Percentiles rank a stretch among this genome's conserved stretches.
phyloP scores from a whole-genome alignment of 1,140 invertebrate genomes.

The Cydia splendana region DNA sequence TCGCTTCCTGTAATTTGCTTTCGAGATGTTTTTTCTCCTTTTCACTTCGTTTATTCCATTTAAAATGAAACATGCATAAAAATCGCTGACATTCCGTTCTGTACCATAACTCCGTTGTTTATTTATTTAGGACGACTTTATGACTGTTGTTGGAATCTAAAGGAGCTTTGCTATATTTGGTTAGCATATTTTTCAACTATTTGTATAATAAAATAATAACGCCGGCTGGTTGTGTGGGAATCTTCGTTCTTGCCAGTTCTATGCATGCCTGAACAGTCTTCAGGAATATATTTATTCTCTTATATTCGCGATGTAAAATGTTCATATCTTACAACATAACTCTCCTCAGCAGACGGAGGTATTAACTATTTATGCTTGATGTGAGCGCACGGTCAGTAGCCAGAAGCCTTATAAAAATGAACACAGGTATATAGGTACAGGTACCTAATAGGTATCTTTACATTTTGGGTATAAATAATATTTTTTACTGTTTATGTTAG shows the following conservation, averaged over 20 bases:
- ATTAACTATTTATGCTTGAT: background rate
- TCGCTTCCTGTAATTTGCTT: conserved; percentile 61
- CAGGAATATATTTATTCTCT: conserved; percentile 30
- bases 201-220: conserved; percentile 30
- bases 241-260: conserved; percentile 5
- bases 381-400: background rate
- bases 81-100: conserved; percentile 8
- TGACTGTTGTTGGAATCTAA: background rate
- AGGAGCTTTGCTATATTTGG: conserved; percentile 9
- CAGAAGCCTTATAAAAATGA: background rate
- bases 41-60: conserved; percentile 48
- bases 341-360: conserved; percentile 10
- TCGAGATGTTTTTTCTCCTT: conserved; percentile 44
- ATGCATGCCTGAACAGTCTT: conserved; percentile 26
- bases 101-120: background rate
- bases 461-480: no score
- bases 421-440: no score
- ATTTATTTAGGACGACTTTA: background rate
- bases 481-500: no score
- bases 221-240: conserved; percentile 5
- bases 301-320: conserved; percentile 4
- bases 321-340: conserved; percentile 22
- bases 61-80: conserved; percentile 44
- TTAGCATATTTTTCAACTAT: conserved; percentile 10
- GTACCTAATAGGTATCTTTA: no score